Evolutionary conservation across 2,113 vertebrate genomes (phyloP).

Genomic region (Rhagologus leucostigma): DNA sequence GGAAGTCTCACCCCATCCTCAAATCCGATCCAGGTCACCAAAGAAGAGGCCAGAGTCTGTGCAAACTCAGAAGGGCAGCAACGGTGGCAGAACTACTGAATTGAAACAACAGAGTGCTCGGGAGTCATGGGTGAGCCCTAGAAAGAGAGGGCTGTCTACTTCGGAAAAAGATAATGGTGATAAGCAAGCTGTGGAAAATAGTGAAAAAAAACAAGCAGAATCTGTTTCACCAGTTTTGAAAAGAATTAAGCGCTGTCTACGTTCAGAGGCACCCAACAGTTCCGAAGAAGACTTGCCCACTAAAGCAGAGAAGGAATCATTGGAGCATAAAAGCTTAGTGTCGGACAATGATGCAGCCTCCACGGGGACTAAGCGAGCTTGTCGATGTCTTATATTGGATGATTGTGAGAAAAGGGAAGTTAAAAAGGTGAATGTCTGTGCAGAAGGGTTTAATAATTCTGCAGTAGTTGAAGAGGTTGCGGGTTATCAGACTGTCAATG

Average conservation of each 20-base stretch:
- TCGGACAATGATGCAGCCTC: constrained; percentile 82
- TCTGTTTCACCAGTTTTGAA: constrained; percentile 84
- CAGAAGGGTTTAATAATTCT: constrained; percentile 73
- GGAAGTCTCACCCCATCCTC: constrained; percentile 85
- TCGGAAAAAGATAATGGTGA: constrained; percentile 87
- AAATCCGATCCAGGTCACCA: constrained; percentile 90
- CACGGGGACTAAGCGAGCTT: constrained; percentile 77
- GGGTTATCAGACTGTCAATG: constrained; percentile 84
- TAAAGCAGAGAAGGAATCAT: constrained; percentile 75
- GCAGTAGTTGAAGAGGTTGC: constrained; percentile 69
- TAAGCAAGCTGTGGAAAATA: constrained; percentile 82
- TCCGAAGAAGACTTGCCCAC: constrained; percentile 80
- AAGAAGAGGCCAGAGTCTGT: constrained; percentile 90
- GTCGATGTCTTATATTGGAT: constrained; percentile 81
- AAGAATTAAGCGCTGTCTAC: constrained; percentile 87
- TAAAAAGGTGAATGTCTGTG: constrained; percentile 76
- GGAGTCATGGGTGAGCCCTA: constrained; percentile 83
- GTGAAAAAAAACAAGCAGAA: constrained; percentile 76
- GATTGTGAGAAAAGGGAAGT: constrained; percentile 83
- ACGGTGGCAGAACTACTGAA: constrained; percentile 77
- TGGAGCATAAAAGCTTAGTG: constrained; percentile 72
- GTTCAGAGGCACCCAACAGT: constrained; percentile 84
- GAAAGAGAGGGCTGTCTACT: constrained; percentile 86
- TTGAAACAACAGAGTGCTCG: constrained; percentile 74
- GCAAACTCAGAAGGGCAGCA: constrained; percentile 76